These are phyloP conservation scores for Coreius guichenoti DNA, from an alignment of 2,797 vertebrate genomes.

Conservation along the genomic window DNA sequence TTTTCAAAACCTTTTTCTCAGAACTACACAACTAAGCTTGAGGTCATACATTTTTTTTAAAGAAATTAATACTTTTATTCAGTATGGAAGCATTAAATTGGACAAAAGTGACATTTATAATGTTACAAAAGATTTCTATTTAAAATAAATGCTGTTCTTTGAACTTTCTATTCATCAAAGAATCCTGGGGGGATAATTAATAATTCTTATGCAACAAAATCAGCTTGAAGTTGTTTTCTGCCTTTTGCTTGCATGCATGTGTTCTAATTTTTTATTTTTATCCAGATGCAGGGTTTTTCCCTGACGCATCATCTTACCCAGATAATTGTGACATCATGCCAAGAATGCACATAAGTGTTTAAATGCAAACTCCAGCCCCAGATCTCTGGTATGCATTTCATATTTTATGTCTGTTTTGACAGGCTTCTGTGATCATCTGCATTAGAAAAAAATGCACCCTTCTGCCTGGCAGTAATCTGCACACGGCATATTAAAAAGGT, in stretches of 20 bases:
- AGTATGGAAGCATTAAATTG: neutral
- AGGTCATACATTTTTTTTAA: neutral
- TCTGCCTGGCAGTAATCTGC: slow-evolving; percentile 24
- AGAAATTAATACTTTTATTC: neutral
- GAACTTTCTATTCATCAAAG: neutral
- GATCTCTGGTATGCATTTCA: slow-evolving; percentile 39
- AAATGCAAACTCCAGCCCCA: slow-evolving; percentile 36
- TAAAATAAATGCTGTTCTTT: neutral
- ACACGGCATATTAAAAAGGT: slow-evolving; percentile 49
- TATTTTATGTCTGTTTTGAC: slow-evolving; percentile 45
- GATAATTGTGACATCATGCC: slow-evolving; percentile 30
- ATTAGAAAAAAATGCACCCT: slow-evolving; percentile 8
- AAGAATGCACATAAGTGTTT: slow-evolving; percentile 35
- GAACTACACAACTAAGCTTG: neutral
- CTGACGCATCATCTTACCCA: slow-evolving; percentile 27
- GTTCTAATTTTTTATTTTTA: slow-evolving; percentile 2
- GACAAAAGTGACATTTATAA: neutral
- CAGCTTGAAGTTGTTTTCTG: neutral
- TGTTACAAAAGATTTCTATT: neutral
- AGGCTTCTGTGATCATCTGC: slow-evolving; percentile 43
- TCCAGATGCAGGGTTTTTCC: slow-evolving; percentile 21
- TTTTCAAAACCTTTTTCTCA: neutral
- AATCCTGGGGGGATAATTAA: neutral
- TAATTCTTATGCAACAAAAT: neutral
- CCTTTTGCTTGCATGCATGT: neutral